A percentile compares a stretch with the other conserved stretches of the same genome.
Evolutionary conservation across 2,797 vertebrate species (phyloP).

Genomic region (Clarias laeviceps): DNA sequence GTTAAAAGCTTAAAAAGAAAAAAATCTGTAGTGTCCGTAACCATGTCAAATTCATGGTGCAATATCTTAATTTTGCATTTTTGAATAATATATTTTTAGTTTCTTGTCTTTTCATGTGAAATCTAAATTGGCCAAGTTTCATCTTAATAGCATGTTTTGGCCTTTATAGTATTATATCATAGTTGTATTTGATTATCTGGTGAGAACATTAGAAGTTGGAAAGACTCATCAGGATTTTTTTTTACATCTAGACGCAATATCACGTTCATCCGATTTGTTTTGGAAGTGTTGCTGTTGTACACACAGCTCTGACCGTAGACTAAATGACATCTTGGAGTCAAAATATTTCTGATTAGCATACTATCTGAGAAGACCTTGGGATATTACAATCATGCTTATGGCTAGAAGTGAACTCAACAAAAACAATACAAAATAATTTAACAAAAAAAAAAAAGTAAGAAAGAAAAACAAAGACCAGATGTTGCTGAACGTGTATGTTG

Average conservation of each 20-base stretch:
- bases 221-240: not conserved
- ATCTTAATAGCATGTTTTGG: no score
- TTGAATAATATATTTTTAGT: no score
- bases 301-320: not conserved
- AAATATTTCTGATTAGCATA: not conserved
- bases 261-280: not conserved
- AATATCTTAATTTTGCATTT: no score
- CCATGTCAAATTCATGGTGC: no score
- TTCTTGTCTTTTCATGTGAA: no score
- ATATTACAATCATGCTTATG: not conserved
- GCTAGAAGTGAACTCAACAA: not conserved
- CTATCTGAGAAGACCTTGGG: not conserved
- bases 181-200: not conserved
- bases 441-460: not conserved
- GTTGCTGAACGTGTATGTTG: not conserved
- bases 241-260: not conserved
- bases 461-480: not conserved
- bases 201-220: not conserved
- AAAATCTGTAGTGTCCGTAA: no score
- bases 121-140: no score
- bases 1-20: no score
- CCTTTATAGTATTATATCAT: no score
- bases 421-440: not conserved
- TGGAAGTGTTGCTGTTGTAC: no score
- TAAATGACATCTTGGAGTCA: slow-evolving; percentile 2